Conservation (phyloP, 2,797 vertebrate species). For the Limnodromus scolopaceus region DNA sequence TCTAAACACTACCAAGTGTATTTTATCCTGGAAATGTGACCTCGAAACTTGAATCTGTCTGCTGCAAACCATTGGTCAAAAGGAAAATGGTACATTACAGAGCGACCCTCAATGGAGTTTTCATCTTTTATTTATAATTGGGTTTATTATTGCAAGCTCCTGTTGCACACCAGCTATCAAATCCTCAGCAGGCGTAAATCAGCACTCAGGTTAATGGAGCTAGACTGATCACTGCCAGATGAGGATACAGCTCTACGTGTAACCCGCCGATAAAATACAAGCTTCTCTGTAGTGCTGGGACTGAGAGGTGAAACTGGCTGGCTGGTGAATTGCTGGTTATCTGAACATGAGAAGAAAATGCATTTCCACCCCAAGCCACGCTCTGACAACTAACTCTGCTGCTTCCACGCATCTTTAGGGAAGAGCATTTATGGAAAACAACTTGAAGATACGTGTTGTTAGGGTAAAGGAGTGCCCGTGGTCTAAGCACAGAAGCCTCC, state of each 20-base stretch:
- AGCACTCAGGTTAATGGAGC: neutral
- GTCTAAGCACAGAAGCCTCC: neutral
- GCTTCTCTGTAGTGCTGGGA: neutral
- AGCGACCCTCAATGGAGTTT: neutral
- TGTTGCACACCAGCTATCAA: neutral
- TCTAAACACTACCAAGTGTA: neutral
- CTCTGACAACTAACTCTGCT: neutral
- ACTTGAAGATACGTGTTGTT: neutral
- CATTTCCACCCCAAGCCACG: neutral
- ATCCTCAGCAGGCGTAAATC: neutral
- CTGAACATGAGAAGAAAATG: neutral
- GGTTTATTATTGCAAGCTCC: neutral
- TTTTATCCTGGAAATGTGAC: neutral
- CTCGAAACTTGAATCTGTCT: neutral
- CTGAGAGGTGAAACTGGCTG: neutral
- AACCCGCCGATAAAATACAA: neutral
- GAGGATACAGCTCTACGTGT: neutral
- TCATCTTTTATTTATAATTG: neutral
- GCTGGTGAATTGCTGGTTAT: neutral
- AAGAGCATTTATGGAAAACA: neutral
- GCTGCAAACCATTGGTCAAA: neutral
- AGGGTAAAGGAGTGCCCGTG: neutral
- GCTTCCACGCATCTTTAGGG: neutral
- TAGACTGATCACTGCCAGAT: neutral
- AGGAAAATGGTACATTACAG: neutral